phyloP scores from a whole-genome alignment of 2,888 invertebrate species.

The Hypselothyrea guttata region DNA sequence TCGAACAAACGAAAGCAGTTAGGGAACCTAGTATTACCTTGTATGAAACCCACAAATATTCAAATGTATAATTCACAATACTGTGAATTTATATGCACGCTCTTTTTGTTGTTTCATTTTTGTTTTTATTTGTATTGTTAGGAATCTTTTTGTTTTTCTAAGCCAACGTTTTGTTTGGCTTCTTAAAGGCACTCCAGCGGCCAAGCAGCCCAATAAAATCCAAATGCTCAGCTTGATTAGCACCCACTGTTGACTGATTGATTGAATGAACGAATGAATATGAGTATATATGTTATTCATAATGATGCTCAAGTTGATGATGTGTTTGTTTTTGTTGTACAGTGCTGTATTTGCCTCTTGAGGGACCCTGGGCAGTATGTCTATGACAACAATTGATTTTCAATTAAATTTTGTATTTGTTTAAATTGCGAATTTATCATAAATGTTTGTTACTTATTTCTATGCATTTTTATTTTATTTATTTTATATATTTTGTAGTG shows the following conservation, averaged over 20 bases:
- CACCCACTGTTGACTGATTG: constrained; percentile 26
- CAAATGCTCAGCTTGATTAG: constrained; percentile 39
- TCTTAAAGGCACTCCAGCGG: constrained; percentile 3
- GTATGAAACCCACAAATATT: not conserved
- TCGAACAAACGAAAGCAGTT: constrained; percentile 19
- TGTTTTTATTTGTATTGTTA: not conserved
- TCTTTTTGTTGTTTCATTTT: not conserved
- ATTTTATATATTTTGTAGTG: too few species aligned
- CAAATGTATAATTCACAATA: too few species aligned
- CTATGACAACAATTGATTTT: too few species aligned
- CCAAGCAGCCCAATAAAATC: constrained; percentile 7
- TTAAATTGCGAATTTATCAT: too few species aligned
- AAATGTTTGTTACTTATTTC: too few species aligned
- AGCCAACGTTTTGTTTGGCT: too few species aligned
- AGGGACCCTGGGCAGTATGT: too few species aligned
- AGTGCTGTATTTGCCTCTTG: not conserved
- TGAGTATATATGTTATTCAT: too few species aligned
- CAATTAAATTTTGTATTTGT: too few species aligned
- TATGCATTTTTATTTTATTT: too few species aligned
- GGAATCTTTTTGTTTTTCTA: not conserved
- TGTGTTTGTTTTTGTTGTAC: not conserved
- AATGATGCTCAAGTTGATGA: not conserved
- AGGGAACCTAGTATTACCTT: constrained; percentile 13
- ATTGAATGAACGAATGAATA: constrained; percentile 35
- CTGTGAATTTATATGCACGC: not conserved